Evolutionary conservation across 2,113 vertebrate genomes (phyloP), one percentile per base, ranked within the genome.

Genomic region (Turnix velox): DNA sequence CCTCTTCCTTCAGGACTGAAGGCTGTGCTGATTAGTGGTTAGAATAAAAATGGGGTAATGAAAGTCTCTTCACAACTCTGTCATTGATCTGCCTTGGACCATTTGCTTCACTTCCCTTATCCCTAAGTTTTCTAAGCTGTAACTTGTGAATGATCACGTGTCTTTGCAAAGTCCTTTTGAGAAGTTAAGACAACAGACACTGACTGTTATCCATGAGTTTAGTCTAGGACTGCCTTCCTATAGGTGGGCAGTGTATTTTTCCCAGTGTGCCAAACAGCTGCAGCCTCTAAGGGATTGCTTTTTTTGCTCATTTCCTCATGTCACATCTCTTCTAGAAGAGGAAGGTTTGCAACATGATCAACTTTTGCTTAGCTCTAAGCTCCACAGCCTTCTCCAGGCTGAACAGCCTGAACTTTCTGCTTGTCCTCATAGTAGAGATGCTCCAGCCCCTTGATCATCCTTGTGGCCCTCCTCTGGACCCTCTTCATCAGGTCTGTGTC

Each of bases 181-280:
- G 37, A 66, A 82, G 54, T 52, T 79, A 85, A 66, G 75, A n/a
- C 54, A 87, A 69, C 17, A 88, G 72, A 82, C 92, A 71, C 31
- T 18, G 33, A 57, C 5, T 31, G 22, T 82, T 91, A 87, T 42
- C 61, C 10, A 31, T 61, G 16, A 84, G 25, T 33, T 45, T 57
- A 65, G 71, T n/a, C 24, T 63, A 40, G 48, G 43, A 33, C 42
- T 91, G 78, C 77, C 23, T 61, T 91, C 25, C 37, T 58, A 42
- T 69, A 68, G 54, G 66, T 1, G 5, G 33, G 16, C 11, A 16
- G 12, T 35, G 8, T 4, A n/a, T 78, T 75, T 78, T 27, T 69
- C 23, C 39, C 73, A 59, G 74, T 11, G 52, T 1, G 2, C 18
- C 40, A 43, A 79, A 63, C 12, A 85, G 52, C 61, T 89, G 69